Conservation (phyloP, 2,888 invertebrate genomes). For the Imbricaverruca yamaguchii region DNA sequence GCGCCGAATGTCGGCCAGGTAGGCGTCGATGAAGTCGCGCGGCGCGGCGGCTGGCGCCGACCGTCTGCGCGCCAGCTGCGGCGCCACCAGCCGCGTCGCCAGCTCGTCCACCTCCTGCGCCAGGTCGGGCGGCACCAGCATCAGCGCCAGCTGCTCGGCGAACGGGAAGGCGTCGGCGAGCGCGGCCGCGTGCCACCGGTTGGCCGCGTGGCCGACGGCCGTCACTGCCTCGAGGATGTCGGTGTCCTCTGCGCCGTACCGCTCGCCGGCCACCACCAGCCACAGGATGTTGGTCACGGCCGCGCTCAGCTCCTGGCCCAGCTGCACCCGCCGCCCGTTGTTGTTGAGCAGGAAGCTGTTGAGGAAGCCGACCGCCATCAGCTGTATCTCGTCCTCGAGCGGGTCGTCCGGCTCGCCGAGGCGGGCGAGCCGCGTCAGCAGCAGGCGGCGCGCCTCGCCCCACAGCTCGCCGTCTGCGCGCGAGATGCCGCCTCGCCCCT, state of each 20-base stretch:
- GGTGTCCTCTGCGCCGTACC: slow-evolving; percentile 6
- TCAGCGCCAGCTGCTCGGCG: slow-evolving; percentile 17
- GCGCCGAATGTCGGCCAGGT: slow-evolving; percentile 29
- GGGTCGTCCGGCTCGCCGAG: background rate
- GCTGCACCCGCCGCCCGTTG: slow-evolving; percentile 10
- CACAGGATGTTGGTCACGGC: slow-evolving; percentile 25
- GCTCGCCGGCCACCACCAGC: slow-evolving; percentile 22
- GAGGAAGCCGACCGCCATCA: slow-evolving; percentile 16
- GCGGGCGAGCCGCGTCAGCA: background rate
- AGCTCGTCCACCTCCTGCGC: background rate
- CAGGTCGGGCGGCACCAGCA: slow-evolving; percentile 14
- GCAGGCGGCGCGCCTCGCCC: slow-evolving; percentile 17
- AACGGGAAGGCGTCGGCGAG: slow-evolving; percentile 22
- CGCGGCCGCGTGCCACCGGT: slow-evolving; percentile 2
- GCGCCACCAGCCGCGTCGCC: background rate
- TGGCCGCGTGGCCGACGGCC: slow-evolving; percentile 11
- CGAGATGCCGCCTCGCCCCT: slow-evolving; percentile 16
- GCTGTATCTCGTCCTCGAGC: slow-evolving; percentile 13
- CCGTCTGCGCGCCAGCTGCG: slow-evolving; percentile 26
- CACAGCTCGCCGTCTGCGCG: slow-evolving; percentile 17
- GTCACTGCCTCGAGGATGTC: background rate
- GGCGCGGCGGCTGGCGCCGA: slow-evolving; percentile 22
- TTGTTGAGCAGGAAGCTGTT: background rate
- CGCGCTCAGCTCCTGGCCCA: slow-evolving; percentile 21
- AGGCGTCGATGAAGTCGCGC: slow-evolving; percentile 32